Evolutionary conservation across 2,113 vertebrate genomes (phyloP).

Genomic region (Paratilapia polleni): DNA sequence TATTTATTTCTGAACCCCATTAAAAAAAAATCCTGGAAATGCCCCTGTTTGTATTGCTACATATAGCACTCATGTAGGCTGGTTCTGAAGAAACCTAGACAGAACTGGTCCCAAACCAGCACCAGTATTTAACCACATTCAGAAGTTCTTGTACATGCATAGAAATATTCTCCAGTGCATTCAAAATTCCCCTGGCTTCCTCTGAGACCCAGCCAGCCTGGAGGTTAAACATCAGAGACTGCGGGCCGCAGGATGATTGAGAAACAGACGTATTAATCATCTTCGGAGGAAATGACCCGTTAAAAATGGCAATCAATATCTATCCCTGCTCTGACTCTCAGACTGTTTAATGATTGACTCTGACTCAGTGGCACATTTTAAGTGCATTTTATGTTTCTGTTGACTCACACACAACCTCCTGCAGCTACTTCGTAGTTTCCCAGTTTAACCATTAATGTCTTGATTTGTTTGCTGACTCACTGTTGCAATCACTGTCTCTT

Average conservation of each 20-base stretch:
- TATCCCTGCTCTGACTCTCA: constrained; percentile 21
- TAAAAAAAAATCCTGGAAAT: not conserved
- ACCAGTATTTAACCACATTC: not conserved
- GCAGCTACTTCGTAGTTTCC: constrained; percentile 1
- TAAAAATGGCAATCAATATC: constrained; percentile 56
- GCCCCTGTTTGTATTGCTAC: not conserved
- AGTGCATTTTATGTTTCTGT: constrained; percentile 24
- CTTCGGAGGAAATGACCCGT: constrained; percentile 45
- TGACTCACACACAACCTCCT: not conserved
- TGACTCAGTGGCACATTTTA: constrained; percentile 19
- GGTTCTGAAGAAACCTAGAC: not conserved
- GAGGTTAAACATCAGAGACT: constrained; percentile 15
- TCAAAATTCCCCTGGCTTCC: not conserved
- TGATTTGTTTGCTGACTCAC: constrained; percentile 18
- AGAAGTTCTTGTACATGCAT: not conserved
- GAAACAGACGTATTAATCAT: constrained; percentile 57
- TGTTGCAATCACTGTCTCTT: constrained; percentile 7
- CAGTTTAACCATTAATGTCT: constrained; percentile 29
- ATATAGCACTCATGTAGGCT: not conserved
- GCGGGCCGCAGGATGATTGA: not conserved
- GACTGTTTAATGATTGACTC: constrained; percentile 59
- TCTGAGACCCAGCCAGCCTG: not conserved
- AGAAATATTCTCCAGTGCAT: not conserved
- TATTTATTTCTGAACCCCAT: too few species aligned
- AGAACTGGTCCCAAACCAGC: not conserved